phyloP scores from a whole-genome alignment of 2,797 vertebrate genomes.

The Cygnus olor region DNA sequence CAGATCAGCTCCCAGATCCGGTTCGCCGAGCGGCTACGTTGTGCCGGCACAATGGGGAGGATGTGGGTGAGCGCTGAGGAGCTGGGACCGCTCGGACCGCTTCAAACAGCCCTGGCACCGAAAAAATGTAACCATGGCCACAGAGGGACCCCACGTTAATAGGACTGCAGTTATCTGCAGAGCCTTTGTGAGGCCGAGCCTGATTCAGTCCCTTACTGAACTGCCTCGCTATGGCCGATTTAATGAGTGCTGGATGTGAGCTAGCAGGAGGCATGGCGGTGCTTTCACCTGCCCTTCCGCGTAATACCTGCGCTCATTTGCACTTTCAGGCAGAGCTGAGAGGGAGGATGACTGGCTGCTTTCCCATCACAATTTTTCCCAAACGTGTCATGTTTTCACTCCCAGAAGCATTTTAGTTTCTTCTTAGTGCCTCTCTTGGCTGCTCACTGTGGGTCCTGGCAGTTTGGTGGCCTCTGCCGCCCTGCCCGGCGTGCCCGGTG shows the following conservation, averaged over 20 bases:
- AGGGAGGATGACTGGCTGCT: not conserved
- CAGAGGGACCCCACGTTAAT: not conserved
- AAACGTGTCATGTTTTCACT: not conserved
- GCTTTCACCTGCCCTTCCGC: not conserved
- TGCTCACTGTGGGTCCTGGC: not conserved
- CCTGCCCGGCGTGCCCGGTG: not conserved
- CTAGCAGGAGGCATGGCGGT: not conserved
- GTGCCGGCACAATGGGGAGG: not conserved
- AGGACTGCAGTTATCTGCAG: not conserved
- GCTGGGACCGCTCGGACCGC: not conserved
- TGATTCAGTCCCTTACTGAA: not conserved
- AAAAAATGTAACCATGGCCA: not conserved
- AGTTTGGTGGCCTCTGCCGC: not conserved
- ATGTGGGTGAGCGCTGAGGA: fast-evolving
- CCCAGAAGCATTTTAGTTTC: constrained; percentile 13
- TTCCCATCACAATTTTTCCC: not conserved
- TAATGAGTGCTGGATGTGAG: not conserved
- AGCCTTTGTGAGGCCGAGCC: not conserved
- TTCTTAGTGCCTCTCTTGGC: constrained; percentile 11
- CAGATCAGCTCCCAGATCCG: not conserved
- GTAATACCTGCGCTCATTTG: not conserved
- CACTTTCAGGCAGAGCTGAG: not conserved
- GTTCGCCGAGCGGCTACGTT: not conserved
- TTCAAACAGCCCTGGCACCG: not conserved
- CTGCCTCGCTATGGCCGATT: not conserved